Percentiles rank a stretch among this genome's conserved stretches.
Conservation (phyloP, 2,888 invertebrate species). For the Pristionchus mayeri region DNA sequence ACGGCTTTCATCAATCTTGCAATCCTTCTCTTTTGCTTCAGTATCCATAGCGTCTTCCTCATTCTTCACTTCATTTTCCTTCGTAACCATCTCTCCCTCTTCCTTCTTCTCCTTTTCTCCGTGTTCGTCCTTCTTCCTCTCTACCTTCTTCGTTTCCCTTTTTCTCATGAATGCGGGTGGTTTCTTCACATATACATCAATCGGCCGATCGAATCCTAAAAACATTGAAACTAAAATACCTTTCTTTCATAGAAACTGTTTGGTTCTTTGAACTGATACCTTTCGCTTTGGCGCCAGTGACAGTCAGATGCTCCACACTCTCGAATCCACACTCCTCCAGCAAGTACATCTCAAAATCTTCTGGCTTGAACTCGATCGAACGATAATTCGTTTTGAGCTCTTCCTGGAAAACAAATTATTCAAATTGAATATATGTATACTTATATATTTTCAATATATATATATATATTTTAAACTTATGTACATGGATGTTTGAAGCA, state of each 20-base stretch:
- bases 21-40: conserved; percentile 15
- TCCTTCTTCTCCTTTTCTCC: background rate
- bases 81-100: background rate
- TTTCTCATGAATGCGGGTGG: conserved; percentile 44
- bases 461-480: no score
- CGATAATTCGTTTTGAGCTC: conserved; percentile 81
- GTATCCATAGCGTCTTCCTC: background rate
- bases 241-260: background rate
- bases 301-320: conserved; percentile 64
- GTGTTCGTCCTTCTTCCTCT: background rate
- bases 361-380: conserved; percentile 89
- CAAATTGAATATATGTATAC: background rate
- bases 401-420: conserved; percentile 56
- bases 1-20: background rate
- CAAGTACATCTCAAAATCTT: conserved; percentile 92
- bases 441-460: background rate
- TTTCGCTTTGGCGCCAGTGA: conserved; percentile 65
- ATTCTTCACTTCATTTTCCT: background rate
- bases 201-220: conserved; percentile 63
- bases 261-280: conserved; percentile 52
- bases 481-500: no score
- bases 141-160: conserved; percentile 22
- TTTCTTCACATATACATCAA: conserved; percentile 63
- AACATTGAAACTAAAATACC: background rate
- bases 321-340: conserved; percentile 78